phyloP scores from a whole-genome alignment of 2,113 vertebrate genomes.

The Sula dactylatra region DNA sequence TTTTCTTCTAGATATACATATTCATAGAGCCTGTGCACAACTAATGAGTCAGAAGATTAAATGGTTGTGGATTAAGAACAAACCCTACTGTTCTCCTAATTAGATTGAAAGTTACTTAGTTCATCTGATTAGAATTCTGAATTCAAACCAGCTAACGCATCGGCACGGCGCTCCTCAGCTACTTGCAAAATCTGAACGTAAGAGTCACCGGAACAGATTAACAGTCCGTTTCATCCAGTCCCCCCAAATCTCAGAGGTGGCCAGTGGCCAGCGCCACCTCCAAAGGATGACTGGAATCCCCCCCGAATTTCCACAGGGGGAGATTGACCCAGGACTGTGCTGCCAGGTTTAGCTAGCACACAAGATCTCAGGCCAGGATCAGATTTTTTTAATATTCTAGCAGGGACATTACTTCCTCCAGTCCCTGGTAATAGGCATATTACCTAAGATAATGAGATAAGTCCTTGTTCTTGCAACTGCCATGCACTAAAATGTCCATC shows the following conservation, averaged over 20 bases:
- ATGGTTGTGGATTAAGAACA: slow-evolving; percentile 70
- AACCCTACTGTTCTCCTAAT: slow-evolving; percentile 71
- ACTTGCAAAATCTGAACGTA: not conserved
- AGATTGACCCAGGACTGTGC: not conserved
- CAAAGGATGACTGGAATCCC: not conserved
- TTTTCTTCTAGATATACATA: slow-evolving; percentile 67
- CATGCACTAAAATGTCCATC: not conserved
- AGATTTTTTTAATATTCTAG: not conserved
- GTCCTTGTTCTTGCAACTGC: not conserved
- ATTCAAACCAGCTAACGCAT: slow-evolving; percentile 41
- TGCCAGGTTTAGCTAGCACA: not conserved
- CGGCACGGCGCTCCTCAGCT: not conserved
- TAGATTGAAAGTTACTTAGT: slow-evolving; percentile 70
- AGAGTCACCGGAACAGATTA: not conserved
- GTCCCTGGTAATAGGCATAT: not conserved
- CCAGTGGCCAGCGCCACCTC: not conserved
- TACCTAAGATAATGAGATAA: not conserved
- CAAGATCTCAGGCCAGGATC: not conserved
- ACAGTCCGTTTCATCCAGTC: not conserved
- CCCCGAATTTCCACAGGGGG: not conserved
- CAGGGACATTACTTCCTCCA: not conserved
- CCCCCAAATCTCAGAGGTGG: not conserved
- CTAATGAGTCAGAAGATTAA: slow-evolving; percentile 76
- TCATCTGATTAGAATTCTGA: slow-evolving; percentile 72
- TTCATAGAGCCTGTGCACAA: slow-evolving; percentile 64